These are phyloP conservation scores for Zosterops borbonicus DNA, from an alignment of 2,113 vertebrate genomes.

Conservation along the genomic window DNA sequence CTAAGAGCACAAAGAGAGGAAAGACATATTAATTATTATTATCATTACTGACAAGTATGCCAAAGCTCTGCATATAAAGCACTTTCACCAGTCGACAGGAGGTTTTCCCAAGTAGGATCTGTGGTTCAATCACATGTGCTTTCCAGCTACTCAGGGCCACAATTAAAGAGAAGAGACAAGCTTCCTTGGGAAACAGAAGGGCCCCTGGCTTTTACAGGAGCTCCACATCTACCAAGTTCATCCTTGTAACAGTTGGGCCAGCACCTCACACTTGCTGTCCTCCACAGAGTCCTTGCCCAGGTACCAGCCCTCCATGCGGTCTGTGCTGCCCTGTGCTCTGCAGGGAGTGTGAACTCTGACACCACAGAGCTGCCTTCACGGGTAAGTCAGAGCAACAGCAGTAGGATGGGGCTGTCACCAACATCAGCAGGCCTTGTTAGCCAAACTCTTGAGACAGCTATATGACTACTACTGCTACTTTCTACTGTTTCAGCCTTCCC, in stretches of 20 bases:
- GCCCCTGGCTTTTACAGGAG: neutral
- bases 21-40: conserved; percentile 14
- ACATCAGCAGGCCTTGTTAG: neutral
- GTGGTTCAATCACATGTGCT: neutral
- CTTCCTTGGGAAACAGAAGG: neutral
- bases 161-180: neutral
- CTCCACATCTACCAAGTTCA: neutral
- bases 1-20: neutral
- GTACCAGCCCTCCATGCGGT: neutral
- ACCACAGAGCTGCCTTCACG: neutral
- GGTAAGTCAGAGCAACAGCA: neutral
- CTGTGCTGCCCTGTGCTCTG: neutral
- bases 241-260: rapidly evolving
- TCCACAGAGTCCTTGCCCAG: neutral
- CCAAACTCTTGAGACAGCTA: neutral
- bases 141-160: neutral
- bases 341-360: rapidly evolving
- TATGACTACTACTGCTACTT: neutral
- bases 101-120: neutral
- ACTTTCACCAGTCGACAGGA: neutral
- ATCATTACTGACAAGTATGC: neutral
- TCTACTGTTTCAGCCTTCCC: neutral
- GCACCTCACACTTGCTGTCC: neutral
- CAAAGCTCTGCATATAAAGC: neutral
- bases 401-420: neutral